phyloP scores from a whole-genome alignment of 2,797 vertebrate genomes.

The Moxostoma hubbsi region DNA sequence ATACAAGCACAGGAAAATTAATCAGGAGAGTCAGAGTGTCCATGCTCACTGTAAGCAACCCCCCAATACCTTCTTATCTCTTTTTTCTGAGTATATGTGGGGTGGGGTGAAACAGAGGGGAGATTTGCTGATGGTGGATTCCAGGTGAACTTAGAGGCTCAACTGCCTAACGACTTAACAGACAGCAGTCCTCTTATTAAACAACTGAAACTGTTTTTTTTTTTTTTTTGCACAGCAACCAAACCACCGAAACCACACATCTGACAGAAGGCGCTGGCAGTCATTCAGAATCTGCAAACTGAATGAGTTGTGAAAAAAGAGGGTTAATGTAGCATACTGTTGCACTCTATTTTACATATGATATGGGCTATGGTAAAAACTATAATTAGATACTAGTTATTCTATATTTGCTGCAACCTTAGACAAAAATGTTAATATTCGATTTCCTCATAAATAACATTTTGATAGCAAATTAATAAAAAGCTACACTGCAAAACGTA shows the following conservation, averaged over 20 bases:
- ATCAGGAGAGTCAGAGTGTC: slow-evolving; percentile 68
- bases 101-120: neutral
- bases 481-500: too few species aligned
- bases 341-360: neutral
- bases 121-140: slow-evolving; percentile 67
- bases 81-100: neutral
- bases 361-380: neutral
- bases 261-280: slow-evolving; percentile 10
- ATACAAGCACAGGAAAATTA: slow-evolving; percentile 65
- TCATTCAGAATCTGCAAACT: slow-evolving; percentile 46
- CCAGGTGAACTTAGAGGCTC: slow-evolving; percentile 55
- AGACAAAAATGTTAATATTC: too few species aligned
- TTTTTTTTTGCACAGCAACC: neutral
- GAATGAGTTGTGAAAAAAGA: slow-evolving; percentile 37
- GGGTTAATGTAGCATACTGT: slow-evolving; percentile 16
- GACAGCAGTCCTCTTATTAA: slow-evolving; percentile 50
- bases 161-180: slow-evolving; percentile 45
- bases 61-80: slow-evolving; percentile 5
- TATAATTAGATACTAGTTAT: slow-evolving; percentile 6
- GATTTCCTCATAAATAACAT: too few species aligned
- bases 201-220: slow-evolving; percentile 49
- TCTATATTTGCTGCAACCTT: neutral
- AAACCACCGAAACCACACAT: slow-evolving; percentile 40
- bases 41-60: slow-evolving; percentile 41
- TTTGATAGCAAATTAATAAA: too few species aligned